Base-by-base conservation (phyloP, 2,888 invertebrate genomes). In the Dryomyza anilis region DNA sequence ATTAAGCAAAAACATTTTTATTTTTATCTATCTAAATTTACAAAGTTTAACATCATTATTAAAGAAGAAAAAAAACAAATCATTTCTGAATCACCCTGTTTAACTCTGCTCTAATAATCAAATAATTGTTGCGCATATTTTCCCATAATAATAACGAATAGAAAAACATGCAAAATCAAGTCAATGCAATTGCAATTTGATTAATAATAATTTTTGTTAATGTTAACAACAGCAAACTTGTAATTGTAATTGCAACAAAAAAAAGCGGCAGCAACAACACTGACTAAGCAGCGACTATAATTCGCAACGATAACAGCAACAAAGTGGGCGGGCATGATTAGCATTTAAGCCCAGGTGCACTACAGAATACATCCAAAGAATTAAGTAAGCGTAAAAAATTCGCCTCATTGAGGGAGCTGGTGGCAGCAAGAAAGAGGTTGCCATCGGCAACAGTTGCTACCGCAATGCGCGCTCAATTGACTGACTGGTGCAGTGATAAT, bases 171-270 rank as follows among this genome's bases (percentile, higher is more conserved):
- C n/a, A n/a, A n/a, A 14, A 19, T 29, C 21, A 36, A 55, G 19
- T 19, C 36, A 55, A 23, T 36, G 55, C 33, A 36, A 33, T 55
- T 23, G 19, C 33, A 36, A 7, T 36, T 36, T 36, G 21, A 55
- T 36, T 10, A 55, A 33, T 36, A 55, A 55, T 55, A 36, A 55
- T 55, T 55, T 55, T 55, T 55, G 23, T 36, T 21, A 55, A 21
- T 36, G 33, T 36, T 6, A 19, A 19, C 21, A 50, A 50, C 50
- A n/a, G 25, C 25, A 23, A 25, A 14, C 25, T 27, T 10, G 50
- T 21, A 48, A 27, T 27, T 12, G 29, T 16, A 52, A 52, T 52
- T 53, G 30, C 53, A 53, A 30, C 53, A 53, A 30, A 29, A 25
- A 23, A 7, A 12, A 50, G 39, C 8, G 39, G 4, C 27, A 39